Base-by-base conservation (phyloP, 37 sponge, comb jelly and placozoan species). In the Petrosia ficiformis region DNA sequence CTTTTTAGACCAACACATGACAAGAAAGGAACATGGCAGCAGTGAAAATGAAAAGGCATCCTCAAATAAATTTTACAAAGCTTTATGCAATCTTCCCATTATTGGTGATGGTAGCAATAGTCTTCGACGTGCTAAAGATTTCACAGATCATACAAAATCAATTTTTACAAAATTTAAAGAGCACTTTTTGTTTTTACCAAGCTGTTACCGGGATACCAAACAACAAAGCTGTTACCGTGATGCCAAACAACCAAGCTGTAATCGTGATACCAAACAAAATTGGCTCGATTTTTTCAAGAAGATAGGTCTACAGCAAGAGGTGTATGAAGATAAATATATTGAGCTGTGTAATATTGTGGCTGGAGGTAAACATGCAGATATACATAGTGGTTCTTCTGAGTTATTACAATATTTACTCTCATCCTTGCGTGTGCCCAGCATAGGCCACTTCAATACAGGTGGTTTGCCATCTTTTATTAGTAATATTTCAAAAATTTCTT, bases 231-330 rank as follows among this genome's bases (percentile, higher is more conserved):
- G n/a, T n/a, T n/a, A n/a, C n/a, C n/a, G n/a, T n/a, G n/a, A n/a
- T n/a, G n/a, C n/a, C n/a, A n/a, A n/a, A n/a, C n/a, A n/a, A n/a
- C n/a, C n/a, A n/a, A n/a, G n/a, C n/a, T n/a, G n/a, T n/a, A n/a
- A n/a, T n/a, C n/a, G n/a, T n/a, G n/a, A n/a, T n/a, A n/a, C n/a
- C n/a, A n/a, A n/a, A n/a, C 26, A 31, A 38, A 29, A 75, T 42
- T 75, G 76, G 76, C 40, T 75, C 26, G 29, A 29, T 2, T 75
- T 75, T 28, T 75, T 75, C 35, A 57, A 64, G 1, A 75, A 61
- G 26, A 59, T 75, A 41, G 76, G 76, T 11, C 16, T 75, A 3
- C 31, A 59, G 39, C 57, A 35, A 39, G 29, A 75, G 61, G 65
- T 38, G 10, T 61, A 61, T 21, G 16, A 34, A 31, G 61, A 59